These are phyloP conservation scores for Cryptomyrus ogoouensis DNA, from an alignment of 2,113 vertebrate species.

Conservation along the genomic window DNA sequence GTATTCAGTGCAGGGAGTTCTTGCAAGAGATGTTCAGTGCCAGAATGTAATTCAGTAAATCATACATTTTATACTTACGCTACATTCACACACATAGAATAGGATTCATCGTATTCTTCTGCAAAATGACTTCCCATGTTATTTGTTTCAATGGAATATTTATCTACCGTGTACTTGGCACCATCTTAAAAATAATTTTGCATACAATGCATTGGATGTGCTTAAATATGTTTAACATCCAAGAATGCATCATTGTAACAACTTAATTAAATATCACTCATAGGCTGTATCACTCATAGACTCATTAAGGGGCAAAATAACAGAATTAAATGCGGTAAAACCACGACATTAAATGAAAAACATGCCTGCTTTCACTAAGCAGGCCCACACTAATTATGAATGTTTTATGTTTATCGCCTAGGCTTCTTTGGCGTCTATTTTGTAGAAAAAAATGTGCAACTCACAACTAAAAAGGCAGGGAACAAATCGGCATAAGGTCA, in stretches of 20 bases:
- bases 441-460: slow-evolving; percentile 3
- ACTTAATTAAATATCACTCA: not conserved
- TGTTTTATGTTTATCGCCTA: slow-evolving; percentile 8
- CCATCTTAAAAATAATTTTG: not conserved
- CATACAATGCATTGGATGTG: not conserved
- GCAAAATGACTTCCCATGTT: not conserved
- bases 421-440: slow-evolving; percentile 17
- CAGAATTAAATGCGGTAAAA: not conserved
- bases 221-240: not conserved
- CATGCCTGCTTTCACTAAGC: not conserved
- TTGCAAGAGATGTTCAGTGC: not conserved
- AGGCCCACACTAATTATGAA: slow-evolving; percentile 10
- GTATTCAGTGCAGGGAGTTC: not conserved
- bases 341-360: not conserved
- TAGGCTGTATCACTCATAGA: not conserved
- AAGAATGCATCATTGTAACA: not conserved
- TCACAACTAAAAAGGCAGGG: slow-evolving; percentile 19
- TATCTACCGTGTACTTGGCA: not conserved
- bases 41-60: not conserved
- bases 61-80: not conserved
- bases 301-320: not conserved
- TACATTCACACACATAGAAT: not conserved
- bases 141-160: not conserved
- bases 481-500: slow-evolving; percentile 41
- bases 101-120: not conserved